Evolutionary conservation across 2,113 vertebrate species (phyloP), one percentile per base, ranked within the genome.

Genomic region (Procavia capensis): DNA sequence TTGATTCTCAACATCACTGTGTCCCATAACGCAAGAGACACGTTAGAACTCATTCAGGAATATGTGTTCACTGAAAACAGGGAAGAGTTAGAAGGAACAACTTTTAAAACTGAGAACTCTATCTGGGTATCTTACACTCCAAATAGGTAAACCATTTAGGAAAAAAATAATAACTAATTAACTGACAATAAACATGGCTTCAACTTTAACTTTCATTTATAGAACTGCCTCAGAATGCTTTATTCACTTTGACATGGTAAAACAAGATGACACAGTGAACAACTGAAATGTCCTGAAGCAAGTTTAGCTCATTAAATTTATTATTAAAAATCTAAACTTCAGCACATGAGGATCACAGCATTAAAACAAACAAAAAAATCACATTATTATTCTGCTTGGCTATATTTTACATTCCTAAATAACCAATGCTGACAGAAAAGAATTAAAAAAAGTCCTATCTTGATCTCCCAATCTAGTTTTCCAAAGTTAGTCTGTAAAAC

Each of bases 21-120:
- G 90, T 91, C 90, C 22, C 57, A 91, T 76, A 97, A 96, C 14
- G 66, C 31, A 91, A 95, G 45, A 93, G 64, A 92, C 80, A 94
- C 61, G 39, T 82, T 91, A 94, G 64, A 91, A 91, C 29, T 82
- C 43, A 96, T 57, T 90, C 64, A 91, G 72, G 57, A 94, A 72
- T 63, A 92, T 19, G 3, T 59, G 34, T 85, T 76, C 64, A 96
- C 45, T 81, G 80, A 88, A 95, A 85, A 34, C 22, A 95, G 25
- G 19, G 83, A 64, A 39, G 29, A 91, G 79, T 88, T 50, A 74
- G 79, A 81, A 85, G 9, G 14, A 90, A 84, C 4, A 92, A 3
- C 14, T 83, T 74, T 34, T 79, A 91, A 10, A 93, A 72, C 63
- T 90, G 20, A 92, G 45, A 96, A 95, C 10, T 91, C n/a, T 87